phyloP scores from a whole-genome alignment of 2,888 invertebrate species.

The Euspilapteryx auroguttella region DNA sequence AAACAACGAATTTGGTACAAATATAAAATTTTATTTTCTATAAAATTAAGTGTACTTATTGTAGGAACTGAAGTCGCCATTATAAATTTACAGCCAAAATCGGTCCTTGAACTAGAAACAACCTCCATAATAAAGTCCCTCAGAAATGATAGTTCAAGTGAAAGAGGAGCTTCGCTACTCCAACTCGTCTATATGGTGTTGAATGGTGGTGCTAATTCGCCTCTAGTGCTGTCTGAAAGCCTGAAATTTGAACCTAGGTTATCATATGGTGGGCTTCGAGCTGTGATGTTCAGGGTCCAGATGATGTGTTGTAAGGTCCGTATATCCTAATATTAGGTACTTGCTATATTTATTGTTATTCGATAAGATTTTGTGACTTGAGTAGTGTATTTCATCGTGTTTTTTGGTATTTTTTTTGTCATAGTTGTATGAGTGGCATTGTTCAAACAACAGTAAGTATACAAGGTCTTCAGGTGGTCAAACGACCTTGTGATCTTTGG shows the following conservation, averaged over 20 bases:
- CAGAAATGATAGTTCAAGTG: conserved; percentile 24
- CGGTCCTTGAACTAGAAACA: conserved; percentile 31
- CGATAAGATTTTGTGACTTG: conserved; percentile 1
- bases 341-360: too few species aligned
- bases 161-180: conserved; percentile 26
- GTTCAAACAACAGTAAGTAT: neutral
- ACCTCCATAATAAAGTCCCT: conserved; percentile 27
- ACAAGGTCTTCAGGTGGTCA: neutral
- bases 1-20: too few species aligned
- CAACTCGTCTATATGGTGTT: conserved; percentile 33
- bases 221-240: conserved; percentile 23
- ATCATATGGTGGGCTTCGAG: conserved; percentile 30
- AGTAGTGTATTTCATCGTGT: neutral
- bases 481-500: neutral
- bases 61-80: too few species aligned
- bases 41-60: too few species aligned
- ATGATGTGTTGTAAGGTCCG: conserved; percentile 36
- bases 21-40: too few species aligned
- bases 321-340: conserved; percentile 6
- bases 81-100: conserved; percentile 32
- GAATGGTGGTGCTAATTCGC: conserved; percentile 23
- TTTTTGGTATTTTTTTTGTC: neutral
- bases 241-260: conserved; percentile 12
- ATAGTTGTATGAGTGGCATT: neutral
- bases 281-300: conserved; percentile 43